A percentile compares a stretch with the other conserved stretches of the same genome.
Evolutionary conservation across 2,113 vertebrate species (phyloP).

Genomic region (Australoheros scitulus): DNA sequence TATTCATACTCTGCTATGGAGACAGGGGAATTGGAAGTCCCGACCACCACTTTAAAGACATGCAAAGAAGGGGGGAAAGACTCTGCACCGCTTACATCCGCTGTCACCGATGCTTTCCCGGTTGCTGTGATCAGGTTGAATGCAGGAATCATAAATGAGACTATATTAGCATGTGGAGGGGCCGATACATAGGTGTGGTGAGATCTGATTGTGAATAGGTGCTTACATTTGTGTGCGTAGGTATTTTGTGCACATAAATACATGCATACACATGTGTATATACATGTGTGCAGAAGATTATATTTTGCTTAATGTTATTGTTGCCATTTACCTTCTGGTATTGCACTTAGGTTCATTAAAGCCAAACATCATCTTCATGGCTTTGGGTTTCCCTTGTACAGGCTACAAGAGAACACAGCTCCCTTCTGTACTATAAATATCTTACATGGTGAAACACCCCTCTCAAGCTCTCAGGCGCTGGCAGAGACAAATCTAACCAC

Average conservation of each 20-base stretch:
- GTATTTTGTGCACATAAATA: neutral
- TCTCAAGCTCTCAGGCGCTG: slow-evolving; percentile 41
- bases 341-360: slow-evolving; percentile 66
- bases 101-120: slow-evolving; percentile 48
- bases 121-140: slow-evolving; percentile 55
- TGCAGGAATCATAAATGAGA: slow-evolving; percentile 31
- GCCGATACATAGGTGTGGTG: neutral
- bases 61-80: slow-evolving; percentile 60
- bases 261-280: neutral
- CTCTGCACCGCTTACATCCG: slow-evolving; percentile 50
- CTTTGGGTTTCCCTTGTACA: slow-evolving; percentile 58
- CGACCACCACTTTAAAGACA: slow-evolving; percentile 72
- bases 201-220: slow-evolving; percentile 29
- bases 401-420: slow-evolving; percentile 15
- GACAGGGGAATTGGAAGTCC: slow-evolving; percentile 69
- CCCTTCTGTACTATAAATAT: slow-evolving; percentile 61
- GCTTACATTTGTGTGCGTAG: neutral
- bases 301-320: slow-evolving; percentile 52
- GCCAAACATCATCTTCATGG: slow-evolving; percentile 63
- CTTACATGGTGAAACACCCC: slow-evolving; percentile 53
- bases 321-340: slow-evolving; percentile 26
- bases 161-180: neutral
- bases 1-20: slow-evolving; percentile 72
- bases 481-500: slow-evolving; percentile 50
- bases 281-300: neutral